Evolutionary conservation across 2,888 invertebrate genomes (phyloP).

Genomic region (Drosophila ezoana): DNA sequence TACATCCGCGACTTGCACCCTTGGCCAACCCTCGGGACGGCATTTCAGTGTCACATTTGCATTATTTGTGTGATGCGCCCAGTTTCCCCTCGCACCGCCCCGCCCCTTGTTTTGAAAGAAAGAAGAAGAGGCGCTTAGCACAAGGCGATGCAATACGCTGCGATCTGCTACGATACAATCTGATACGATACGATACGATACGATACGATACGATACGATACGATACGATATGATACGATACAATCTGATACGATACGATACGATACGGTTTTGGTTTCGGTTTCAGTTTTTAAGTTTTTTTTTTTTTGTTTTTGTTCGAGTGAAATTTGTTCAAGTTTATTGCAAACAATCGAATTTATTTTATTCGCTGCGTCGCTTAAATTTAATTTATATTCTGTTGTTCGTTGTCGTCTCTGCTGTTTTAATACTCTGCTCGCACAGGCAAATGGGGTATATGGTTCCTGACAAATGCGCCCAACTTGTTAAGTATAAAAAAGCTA

Average conservation of each 20-base stretch:
- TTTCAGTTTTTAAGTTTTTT: slow-evolving; percentile 23
- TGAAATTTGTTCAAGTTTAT: slow-evolving; percentile 57
- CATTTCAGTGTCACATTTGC: slow-evolving; percentile 44
- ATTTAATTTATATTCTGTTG: slow-evolving; percentile 39
- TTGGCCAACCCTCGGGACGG: slow-evolving; percentile 9
- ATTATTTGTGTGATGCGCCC: neutral
- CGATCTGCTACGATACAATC: neutral
- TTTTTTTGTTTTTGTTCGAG: slow-evolving; percentile 23
- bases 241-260: neutral
- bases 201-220: neutral
- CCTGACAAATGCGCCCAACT: too few species aligned
- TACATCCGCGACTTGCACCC: slow-evolving; percentile 24
- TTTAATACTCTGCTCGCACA: neutral
- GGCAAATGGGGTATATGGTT: neutral
- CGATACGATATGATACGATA: neutral
- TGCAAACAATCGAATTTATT: slow-evolving; percentile 58
- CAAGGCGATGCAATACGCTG: neutral
- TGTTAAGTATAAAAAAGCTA: too few species aligned
- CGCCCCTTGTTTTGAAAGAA: slow-evolving; percentile 17
- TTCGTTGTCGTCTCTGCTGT: slow-evolving; percentile 1
- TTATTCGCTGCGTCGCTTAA: slow-evolving; percentile 32
- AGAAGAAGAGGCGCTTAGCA: too few species aligned
- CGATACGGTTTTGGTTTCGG: slow-evolving; percentile 26
- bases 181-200: neutral
- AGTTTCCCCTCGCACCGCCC: neutral